Evolutionary conservation across 2,113 vertebrate species (phyloP).

Genomic region (cat (Felis catus)): DNA sequence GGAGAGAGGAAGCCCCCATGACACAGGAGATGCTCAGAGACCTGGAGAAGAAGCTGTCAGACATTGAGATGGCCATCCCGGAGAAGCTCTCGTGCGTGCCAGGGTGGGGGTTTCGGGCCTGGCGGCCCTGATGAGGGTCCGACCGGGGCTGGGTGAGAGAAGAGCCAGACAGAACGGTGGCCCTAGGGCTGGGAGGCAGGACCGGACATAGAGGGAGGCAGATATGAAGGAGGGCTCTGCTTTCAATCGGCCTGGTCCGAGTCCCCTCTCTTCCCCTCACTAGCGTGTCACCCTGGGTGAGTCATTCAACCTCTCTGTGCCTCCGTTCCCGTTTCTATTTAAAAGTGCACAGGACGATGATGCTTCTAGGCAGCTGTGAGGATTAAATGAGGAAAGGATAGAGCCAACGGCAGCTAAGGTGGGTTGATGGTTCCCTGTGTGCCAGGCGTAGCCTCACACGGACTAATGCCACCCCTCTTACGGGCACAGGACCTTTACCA

Average conservation of each 20-base stretch:
- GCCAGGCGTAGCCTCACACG: not conserved
- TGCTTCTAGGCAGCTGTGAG: not conserved
- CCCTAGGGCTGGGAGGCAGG: not conserved
- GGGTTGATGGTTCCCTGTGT: not conserved
- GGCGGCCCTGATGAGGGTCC: no score
- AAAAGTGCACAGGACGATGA: not conserved
- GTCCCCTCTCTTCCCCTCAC: no score
- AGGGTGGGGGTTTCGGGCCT: rapidly evolving
- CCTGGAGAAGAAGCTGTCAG: not conserved
- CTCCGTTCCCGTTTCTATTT: not conserved
- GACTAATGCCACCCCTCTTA: not conserved
- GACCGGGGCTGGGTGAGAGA: not conserved
- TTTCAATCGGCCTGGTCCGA: not conserved
- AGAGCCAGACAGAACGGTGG: rapidly evolving
- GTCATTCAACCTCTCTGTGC: not conserved
- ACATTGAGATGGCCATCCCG: not conserved
- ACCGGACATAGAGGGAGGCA: rapidly evolving
- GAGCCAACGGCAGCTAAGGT: not conserved
- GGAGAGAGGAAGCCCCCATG: not conserved
- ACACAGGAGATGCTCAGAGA: not conserved
- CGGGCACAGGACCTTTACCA: slow-evolving; percentile 63
- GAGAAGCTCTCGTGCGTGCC: slow-evolving; percentile 46
- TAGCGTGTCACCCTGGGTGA: not conserved
- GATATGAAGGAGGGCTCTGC: not conserved
- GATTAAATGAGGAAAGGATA: not conserved